These are phyloP conservation scores for Gisinianus flammeolus DNA, from an alignment of 2,888 invertebrate genomes.

Conservation along the genomic window DNA sequence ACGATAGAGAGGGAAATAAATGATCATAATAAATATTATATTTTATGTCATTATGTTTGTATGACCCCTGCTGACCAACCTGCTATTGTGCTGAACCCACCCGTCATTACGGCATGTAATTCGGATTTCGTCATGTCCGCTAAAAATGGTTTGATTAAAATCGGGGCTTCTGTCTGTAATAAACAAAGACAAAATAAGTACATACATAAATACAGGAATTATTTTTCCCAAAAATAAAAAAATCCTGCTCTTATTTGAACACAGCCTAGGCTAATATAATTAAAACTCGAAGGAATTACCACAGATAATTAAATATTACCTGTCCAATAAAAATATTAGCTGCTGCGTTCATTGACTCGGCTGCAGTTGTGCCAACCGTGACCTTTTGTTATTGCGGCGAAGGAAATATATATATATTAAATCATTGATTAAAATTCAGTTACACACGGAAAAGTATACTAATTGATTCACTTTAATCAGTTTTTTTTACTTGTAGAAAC, in stretches of 20 bases:
- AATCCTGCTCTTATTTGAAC: too few relatives aligned
- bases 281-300: too few relatives aligned
- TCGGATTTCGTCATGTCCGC: slow-evolving; percentile 86
- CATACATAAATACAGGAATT: not conserved
- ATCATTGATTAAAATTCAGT: not conserved
- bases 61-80: slow-evolving; percentile 63
- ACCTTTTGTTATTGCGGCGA: too few relatives aligned
- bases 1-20: not conserved
- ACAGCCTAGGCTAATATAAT: too few relatives aligned
- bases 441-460: not conserved
- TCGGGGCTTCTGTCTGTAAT: slow-evolving; percentile 78
- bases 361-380: slow-evolving; percentile 84
- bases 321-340: slow-evolving; percentile 94
- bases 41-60: too few relatives aligned
- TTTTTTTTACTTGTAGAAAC: slow-evolving; percentile 67
- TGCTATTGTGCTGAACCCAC: slow-evolving; percentile 94
- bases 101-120: slow-evolving; percentile 89
- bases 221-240: not conserved
- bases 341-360: slow-evolving; percentile 90
- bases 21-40: too few relatives aligned
- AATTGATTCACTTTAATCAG: not conserved
- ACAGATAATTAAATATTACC: slow-evolving; percentile 65
- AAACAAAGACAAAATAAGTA: not conserved
- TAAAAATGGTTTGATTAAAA: slow-evolving; percentile 87
- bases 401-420: too few relatives aligned